Evolutionary conservation across 2,113 vertebrate genomes (phyloP), one percentile per base, ranked within the genome.

Genomic region (Mus spicilegus): DNA sequence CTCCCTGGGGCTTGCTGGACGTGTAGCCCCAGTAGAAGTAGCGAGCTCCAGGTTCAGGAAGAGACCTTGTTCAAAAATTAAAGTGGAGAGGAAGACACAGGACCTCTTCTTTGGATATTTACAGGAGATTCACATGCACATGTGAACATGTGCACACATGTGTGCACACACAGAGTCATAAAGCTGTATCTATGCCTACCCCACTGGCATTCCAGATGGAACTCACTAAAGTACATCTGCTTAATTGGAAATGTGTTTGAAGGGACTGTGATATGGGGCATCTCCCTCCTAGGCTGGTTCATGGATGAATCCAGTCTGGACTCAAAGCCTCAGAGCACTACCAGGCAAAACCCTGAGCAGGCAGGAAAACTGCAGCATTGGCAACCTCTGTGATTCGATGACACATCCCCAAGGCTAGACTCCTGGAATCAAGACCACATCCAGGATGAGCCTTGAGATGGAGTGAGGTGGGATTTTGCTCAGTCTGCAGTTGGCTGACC

Each of bases 261-360:
- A 90, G 49, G 33, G 28, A 14, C 17, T 1, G 1, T 69, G 63
- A 26, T 9, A 4, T 9, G 22, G 49, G 51, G 9, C 2, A 1
- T 39, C 46, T 5, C 13, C 20, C 0, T 19, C 49, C 30, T 17
- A 11, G 33, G 17, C 39, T 14, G 36, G 10, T 12, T 76, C 56
- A 9, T 26, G 7, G 0, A 0, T 0, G 36, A 46, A 26, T 30
- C 10, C 19, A 54, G 14, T 56, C 46, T 75, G 2, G 0, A 7
- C 0, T 17, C 1, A 4, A 69, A 77, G 56, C 1, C 11, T 26
- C 17, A 46, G 0, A 7, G 36, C 12, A 20, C 61, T 69, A 20
- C 61, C 0, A 1, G 4, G 6, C 10, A 14, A 51, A 49, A 3
- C 30, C 0, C 6, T 65, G 39, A 49, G 7, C 8, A 1, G 42